Evolutionary conservation across 2,113 vertebrate genomes (phyloP), one percentile per base, ranked within the genome.

Genomic region (Salvelinus sp.): DNA sequence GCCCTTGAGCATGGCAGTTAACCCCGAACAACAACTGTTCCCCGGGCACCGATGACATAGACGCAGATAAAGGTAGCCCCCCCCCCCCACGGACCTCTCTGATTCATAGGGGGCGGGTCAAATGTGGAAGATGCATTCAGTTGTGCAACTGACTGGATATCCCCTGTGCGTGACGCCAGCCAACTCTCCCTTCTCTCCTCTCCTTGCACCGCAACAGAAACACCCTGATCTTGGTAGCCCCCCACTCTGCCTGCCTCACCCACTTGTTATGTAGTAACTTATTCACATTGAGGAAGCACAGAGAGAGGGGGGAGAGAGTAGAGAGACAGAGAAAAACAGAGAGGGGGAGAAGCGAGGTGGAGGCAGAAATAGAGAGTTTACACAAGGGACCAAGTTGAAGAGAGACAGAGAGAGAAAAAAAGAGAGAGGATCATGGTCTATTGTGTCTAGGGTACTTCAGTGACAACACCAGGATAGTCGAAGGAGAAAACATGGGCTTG

Each of bases 191-290:
- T 77, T 54, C 48, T 10, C 38, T 10, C 38, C 38, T 44, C 38
- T 44, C 38, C 38, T 44, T 44, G 9, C 9, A 44, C 0, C 9
- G 38, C 38, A 54, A 54, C 50, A 62, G 86, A 90, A 90, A 92
- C 92, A 80, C 88, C 79, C 23, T 88, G 91, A 90, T 89, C 90
- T 89, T 86, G 83, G 86, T 4, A 47, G 50, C 62, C 38, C 38
- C 28, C 28, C 33, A 72, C 76, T 70, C 60, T 74, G 71, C 77
- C 82, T 27, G 69, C 86, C 79, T 80, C 82, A 76, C 76, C 47
- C 70, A 79, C 83, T 84, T 82, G 81, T 88, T 88, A 86, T 87
- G 83, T 85, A 85, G 88, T 89, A 84, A 84, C 86, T 88, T 91
- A 86, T 91, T 91, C 86, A 72, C 16, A 60, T 83, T 77, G 86